Base-by-base conservation (phyloP, 2,797 vertebrate genomes). In the Sphenodon punctatus region DNA sequence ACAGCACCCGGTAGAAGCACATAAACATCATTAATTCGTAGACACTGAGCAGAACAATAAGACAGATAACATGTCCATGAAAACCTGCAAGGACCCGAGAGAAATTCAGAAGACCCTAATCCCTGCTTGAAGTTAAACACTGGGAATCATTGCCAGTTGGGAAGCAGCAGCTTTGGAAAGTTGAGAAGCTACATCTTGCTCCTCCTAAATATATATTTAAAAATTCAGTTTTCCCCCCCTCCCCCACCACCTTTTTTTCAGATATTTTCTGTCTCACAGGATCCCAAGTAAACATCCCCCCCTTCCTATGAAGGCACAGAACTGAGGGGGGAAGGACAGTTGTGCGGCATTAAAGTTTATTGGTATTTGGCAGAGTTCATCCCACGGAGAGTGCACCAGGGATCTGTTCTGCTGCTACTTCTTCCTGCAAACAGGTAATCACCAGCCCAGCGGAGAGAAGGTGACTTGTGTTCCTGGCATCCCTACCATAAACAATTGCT, bases 151-250 rank as follows among this genome's bases (percentile, higher is more conserved):
- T 7, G 45, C 56, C 43, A 8, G 12, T 22, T 58, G 38, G 55
- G 42, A 56, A 73, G 56, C 63, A 75, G 22, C 5, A 41, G 53
- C 81, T 67, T 70, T 16, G 43, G 38, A 87, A 92, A 91, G 91
- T 93, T 93, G 27, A 25, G 45, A 36, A 25, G 41, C 63, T 42
- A 55, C 23, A 67, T 84, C 20, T 43, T 65, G 32, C 10, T 56
- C 32, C n/a, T n/a, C n/a, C n/a, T n/a, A n/a, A n/a, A n/a, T 38
- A 32, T 49, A 76, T 5, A 60, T 0, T 25, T 43, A 23, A 20
- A n/a, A 42, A 39, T 22, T 27, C 61, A 32, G 32, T 6, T 32
- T 34, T 34, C 34, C 34, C 34, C 34, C 34, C 34, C 34, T 59
- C 4, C 2, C 1, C 2, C 74, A 55, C 5, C 46, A 41, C 67